These are phyloP conservation scores for Opisthocomus hoazin DNA, from an alignment of 2,113 vertebrate genomes.

Conservation along the genomic window DNA sequence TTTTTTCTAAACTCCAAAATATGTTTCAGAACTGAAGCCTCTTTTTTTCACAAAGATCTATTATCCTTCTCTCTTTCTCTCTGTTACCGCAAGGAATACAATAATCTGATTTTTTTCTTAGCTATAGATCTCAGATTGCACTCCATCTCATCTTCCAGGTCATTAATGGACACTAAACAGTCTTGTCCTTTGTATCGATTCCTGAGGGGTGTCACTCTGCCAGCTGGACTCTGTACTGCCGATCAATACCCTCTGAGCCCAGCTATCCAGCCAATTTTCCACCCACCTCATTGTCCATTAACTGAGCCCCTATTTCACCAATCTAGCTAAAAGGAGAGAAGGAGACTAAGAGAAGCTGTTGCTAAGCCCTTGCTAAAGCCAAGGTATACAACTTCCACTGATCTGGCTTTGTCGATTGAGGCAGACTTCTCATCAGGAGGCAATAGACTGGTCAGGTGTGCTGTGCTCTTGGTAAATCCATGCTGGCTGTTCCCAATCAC, in stretches of 20 bases:
- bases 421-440: not conserved
- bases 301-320: not conserved
- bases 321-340: not conserved
- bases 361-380: not conserved
- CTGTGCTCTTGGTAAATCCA: not conserved
- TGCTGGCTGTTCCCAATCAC: not conserved
- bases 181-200: rapidly evolving
- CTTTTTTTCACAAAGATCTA: not conserved
- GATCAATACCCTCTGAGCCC: not conserved
- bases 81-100: not conserved
- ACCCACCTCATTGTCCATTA: not conserved
- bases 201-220: not conserved
- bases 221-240: not conserved
- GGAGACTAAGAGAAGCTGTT: not conserved
- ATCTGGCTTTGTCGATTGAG: not conserved
- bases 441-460: not conserved
- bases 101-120: not conserved
- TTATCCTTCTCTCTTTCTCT: not conserved
- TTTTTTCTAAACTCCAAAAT: not conserved
- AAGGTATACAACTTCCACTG: not conserved
- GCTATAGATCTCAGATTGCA: not conserved
- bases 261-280: not conserved
- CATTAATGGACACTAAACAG: not conserved
- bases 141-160: not conserved
- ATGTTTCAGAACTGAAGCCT: not conserved